phyloP scores from a whole-genome alignment of 1,140 invertebrate genomes.

The Dendrolimus punctatus region DNA sequence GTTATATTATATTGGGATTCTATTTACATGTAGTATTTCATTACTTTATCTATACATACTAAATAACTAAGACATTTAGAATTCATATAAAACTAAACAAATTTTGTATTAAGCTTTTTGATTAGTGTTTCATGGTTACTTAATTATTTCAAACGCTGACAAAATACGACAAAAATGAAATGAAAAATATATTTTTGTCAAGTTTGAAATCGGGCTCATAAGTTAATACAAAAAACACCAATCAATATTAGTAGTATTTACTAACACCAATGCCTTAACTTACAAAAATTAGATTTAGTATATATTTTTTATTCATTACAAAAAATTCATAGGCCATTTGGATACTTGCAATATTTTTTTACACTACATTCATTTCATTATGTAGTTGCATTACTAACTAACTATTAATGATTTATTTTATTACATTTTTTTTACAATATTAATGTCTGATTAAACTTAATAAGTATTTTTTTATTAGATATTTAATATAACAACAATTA shows the following conservation, averaged over 20 bases:
- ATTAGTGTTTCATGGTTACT: constrained; percentile 28
- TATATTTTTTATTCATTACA: neutral
- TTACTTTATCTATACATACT: too few relatives aligned
- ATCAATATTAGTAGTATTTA: constrained; percentile 7
- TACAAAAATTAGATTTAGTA: too few relatives aligned
- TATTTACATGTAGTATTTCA: too few relatives aligned
- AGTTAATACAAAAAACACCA: constrained; percentile 35
- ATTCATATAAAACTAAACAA: constrained; percentile 4
- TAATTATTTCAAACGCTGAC: constrained; percentile 28
- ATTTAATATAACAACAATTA: too few relatives aligned
- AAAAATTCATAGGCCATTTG: constrained; percentile 22
- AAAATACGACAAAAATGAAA: neutral
- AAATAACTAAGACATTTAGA: neutral
- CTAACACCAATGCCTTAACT: too few relatives aligned
- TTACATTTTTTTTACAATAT: too few relatives aligned
- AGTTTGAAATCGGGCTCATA: constrained; percentile 48
- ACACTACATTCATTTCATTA: too few relatives aligned
- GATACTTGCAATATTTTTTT: constrained; percentile 19
- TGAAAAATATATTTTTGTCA: neutral
- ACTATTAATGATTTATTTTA: too few relatives aligned
- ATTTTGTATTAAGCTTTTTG: neutral
- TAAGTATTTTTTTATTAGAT: too few relatives aligned
- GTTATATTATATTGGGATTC: too few relatives aligned
- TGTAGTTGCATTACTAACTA: neutral
- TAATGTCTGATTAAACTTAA: too few relatives aligned